Conservation (phyloP, 2,888 invertebrate genomes). For the Gastracanthus pulcherrimus region DNA sequence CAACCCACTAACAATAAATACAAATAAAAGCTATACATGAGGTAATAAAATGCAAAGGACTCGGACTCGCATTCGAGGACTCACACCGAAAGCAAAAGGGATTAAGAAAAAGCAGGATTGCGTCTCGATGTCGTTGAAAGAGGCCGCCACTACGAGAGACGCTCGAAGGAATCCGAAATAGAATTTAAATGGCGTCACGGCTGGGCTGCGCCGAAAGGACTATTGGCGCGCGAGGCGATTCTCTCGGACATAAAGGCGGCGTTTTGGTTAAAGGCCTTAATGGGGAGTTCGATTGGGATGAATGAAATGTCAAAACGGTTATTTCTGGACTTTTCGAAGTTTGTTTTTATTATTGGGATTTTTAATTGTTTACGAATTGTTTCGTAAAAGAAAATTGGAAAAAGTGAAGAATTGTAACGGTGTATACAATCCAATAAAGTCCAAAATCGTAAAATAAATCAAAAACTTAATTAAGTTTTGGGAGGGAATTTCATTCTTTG, state of each 20-base stretch:
- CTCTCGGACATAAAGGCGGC: no score
- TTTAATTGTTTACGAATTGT: no score
- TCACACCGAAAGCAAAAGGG: background rate
- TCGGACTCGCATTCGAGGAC: background rate
- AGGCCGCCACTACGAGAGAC: background rate
- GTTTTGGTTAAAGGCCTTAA: no score
- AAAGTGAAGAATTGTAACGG: no score
- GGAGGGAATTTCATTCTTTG: no score
- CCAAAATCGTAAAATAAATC: background rate
- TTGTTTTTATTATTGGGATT: no score
- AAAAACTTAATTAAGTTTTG: no score
- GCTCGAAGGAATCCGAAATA: slow-evolving; percentile 17
- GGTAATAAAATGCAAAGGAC: background rate
- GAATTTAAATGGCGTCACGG: slow-evolving; percentile 39
- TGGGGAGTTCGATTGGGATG: no score
- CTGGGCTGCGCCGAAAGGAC: slow-evolving; percentile 22
- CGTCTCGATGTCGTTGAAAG: slow-evolving; percentile 31
- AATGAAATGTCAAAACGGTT: no score
- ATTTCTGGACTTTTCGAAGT: no score
- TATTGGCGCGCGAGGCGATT: background rate
- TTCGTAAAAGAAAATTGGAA: no score
- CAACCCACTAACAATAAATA: background rate
- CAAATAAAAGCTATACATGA: background rate
- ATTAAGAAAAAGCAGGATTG: background rate
- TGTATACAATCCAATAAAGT: background rate